Evolutionary conservation across 2,113 vertebrate species (phyloP).

Genomic region (Calidris pygmaea): DNA sequence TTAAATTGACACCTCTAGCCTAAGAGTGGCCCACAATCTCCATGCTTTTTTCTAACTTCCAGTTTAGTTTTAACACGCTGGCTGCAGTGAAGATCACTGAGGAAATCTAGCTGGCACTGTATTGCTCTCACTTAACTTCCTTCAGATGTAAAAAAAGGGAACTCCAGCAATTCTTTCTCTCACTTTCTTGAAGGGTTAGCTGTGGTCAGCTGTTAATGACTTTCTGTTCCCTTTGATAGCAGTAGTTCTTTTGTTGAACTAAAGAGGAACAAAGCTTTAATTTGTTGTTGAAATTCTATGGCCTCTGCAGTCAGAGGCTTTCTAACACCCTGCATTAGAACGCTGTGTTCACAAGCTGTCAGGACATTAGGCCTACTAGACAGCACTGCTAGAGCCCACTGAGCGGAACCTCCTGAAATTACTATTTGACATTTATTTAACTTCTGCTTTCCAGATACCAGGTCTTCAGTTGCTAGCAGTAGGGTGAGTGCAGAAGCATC

Average conservation of each 20-base stretch:
- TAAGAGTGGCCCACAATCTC: neutral
- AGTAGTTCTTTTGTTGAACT: neutral
- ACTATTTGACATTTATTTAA: neutral
- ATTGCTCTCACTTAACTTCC: neutral
- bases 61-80: neutral
- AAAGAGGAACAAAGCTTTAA: neutral
- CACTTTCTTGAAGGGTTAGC: neutral
- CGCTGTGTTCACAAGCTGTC: neutral
- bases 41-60: neutral
- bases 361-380: neutral
- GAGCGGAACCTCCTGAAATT: neutral
- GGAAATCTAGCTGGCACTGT: neutral
- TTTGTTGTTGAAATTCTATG: neutral
- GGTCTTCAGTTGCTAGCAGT: neutral
- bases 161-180: neutral
- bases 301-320: neutral
- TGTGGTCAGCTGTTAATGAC: slow-evolving; percentile 8
- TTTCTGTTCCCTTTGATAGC: neutral
- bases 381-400: neutral
- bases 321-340: neutral
- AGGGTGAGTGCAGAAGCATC: neutral
- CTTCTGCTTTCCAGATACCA: neutral
- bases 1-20: neutral
- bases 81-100: neutral
- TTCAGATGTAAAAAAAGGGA: neutral